phyloP scores from a whole-genome alignment of 2,113 vertebrate genomes.

The Rhinoderma darwinii region DNA sequence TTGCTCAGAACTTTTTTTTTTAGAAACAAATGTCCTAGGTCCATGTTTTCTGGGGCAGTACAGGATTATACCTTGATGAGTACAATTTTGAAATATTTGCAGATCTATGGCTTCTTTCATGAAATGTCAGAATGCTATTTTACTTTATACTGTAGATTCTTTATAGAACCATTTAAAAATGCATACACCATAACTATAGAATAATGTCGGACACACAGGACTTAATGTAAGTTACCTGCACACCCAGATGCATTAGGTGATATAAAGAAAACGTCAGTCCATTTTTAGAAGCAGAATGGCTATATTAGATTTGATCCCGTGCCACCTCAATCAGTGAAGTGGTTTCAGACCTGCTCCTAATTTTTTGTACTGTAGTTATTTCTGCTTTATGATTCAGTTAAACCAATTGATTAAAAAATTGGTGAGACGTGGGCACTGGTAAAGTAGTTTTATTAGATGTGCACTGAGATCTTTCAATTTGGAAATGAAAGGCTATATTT shows the following conservation, averaged over 20 bases:
- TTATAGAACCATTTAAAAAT: background rate
- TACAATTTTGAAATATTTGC: background rate
- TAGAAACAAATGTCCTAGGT: background rate
- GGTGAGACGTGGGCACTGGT: background rate
- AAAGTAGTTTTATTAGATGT: background rate
- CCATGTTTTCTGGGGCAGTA: background rate
- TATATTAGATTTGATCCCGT: background rate
- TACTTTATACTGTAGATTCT: background rate
- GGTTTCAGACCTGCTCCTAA: background rate
- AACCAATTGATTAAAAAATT: background rate
- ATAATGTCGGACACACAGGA: background rate
- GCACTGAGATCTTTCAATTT: background rate
- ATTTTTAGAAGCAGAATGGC: background rate
- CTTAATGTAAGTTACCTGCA: background rate
- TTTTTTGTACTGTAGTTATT: background rate
- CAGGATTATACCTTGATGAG: background rate
- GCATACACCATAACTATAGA: background rate
- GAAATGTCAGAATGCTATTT: background rate
- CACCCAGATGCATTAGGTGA: slow-evolving; percentile 4
- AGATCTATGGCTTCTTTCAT: background rate
- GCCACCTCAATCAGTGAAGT: background rate
- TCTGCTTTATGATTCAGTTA: background rate
- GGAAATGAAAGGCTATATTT: no score
- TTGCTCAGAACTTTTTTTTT: background rate
- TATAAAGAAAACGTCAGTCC: background rate